A percentile compares a stretch with the other conserved stretches of the same genome.
Conservation (phyloP, 2,888 invertebrate genomes). For the Heliconius ethilla region DNA sequence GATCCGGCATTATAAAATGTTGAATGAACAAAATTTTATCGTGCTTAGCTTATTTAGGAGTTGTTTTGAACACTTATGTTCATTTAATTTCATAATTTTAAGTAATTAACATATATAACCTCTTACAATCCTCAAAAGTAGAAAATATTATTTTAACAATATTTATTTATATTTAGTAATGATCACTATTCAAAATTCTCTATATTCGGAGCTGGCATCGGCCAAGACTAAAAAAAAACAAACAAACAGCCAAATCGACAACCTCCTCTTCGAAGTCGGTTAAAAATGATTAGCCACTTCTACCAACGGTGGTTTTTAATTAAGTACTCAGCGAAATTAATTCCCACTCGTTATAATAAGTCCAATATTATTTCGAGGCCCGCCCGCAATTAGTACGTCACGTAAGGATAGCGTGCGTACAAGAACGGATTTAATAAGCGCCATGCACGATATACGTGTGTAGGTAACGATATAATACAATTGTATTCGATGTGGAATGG, state of each 20-base stretch:
- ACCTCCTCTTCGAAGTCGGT: neutral
- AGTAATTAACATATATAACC: too few relatives aligned
- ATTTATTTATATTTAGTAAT: too few relatives aligned
- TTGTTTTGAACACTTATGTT: neutral
- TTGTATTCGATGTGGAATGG: slow-evolving; percentile 47
- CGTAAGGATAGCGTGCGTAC: slow-evolving; percentile 67
- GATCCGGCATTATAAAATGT: neutral
- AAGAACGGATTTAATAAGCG: slow-evolving; percentile 68
- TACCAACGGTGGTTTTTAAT: slow-evolving; percentile 32
- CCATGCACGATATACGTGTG: slow-evolving; percentile 56
- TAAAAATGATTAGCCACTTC: slow-evolving; percentile 24
- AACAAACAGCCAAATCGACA: too few relatives aligned
- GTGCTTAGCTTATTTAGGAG: neutral
- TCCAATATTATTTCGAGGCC: slow-evolving; percentile 43
- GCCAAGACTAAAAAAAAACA: neutral
- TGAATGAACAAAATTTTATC: neutral
- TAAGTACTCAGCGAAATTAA: slow-evolving; percentile 38
- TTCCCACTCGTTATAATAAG: slow-evolving; percentile 45
- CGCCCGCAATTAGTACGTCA: slow-evolving; percentile 54
- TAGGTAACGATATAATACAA: slow-evolving; percentile 52
- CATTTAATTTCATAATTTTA: too few relatives aligned
- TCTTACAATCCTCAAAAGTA: too few relatives aligned
- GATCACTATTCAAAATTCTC: too few relatives aligned
- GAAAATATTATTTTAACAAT: too few relatives aligned
- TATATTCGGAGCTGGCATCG: too few relatives aligned